Evolutionary conservation across 2,797 vertebrate genomes (phyloP).

Genomic region (Crax fasciolata): DNA sequence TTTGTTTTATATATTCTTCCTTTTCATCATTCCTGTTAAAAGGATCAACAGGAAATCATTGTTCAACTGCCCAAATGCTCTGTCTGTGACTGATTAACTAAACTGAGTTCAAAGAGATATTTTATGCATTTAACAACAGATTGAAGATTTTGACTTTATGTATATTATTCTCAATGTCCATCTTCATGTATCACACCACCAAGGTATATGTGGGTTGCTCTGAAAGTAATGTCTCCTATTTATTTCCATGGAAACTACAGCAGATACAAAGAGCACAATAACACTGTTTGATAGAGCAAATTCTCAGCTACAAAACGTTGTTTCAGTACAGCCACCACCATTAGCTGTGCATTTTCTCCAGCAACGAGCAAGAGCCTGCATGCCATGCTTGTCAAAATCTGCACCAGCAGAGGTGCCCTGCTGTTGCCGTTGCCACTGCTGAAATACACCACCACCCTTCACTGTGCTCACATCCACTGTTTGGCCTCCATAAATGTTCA

Average conservation of each 20-base stretch:
- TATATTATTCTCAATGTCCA: too few species aligned
- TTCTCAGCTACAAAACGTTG: neutral
- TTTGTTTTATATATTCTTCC: slow-evolving; percentile 85
- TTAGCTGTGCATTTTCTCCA: neutral
- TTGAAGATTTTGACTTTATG: too few species aligned
- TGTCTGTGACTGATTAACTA: neutral
- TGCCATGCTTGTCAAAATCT: too few species aligned
- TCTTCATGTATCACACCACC: neutral
- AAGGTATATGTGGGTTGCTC: neutral
- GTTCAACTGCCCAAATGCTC: neutral
- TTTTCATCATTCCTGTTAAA: slow-evolving; percentile 90
- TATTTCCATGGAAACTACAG: neutral
- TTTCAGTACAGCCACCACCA: neutral
- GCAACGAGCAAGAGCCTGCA: too few species aligned
- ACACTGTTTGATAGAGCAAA: neutral
- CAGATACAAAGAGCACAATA: neutral
- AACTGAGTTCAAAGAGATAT: neutral
- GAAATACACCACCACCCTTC: neutral
- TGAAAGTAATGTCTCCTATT: neutral
- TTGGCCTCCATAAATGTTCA: too few species aligned
- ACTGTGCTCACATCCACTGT: neutral
- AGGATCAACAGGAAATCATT: neutral
- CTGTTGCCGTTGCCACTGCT: neutral
- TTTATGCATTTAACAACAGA: neutral
- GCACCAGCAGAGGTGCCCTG: too few species aligned